Evolutionary conservation across 2,888 invertebrate genomes (phyloP), one percentile per base, ranked within the genome.

Genomic region (Malacosoma neustria): DNA sequence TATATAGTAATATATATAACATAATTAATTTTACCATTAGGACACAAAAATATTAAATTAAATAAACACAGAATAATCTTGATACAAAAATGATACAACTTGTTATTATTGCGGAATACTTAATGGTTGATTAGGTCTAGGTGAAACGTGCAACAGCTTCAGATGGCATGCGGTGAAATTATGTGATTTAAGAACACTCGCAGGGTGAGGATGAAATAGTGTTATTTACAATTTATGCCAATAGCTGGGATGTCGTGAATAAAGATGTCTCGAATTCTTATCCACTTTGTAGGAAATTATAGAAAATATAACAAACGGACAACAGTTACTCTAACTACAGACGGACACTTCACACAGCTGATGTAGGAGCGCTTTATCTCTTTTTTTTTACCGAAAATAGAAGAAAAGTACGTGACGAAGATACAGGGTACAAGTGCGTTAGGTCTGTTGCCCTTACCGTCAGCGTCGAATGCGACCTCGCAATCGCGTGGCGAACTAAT

Each of bases 401-500:
- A 48, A 49, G 45, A 54, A 48, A 54, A 64, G 73, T 70, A 64
- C 57, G 63, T 69, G 76, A 76, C 76, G 79, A 76, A 79, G 79
- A 64, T 62, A 71, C 72, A 71, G 69, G 61, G 52, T 64, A 51
- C 57, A 48, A 48, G 59, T 62, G 22, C 22, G 9, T 22, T 6
- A 15, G 67, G 70, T 72, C 79, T 79, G 75, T 62, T 70, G 75
- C 79, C 82, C 87, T 89, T 91, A 89, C 92, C 92, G 70, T 92
- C 91, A 77, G 90, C 88, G 85, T 92, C 92, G 80, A 87, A 92
- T 57, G 91, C 91, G 65, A 92, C 87, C 81, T 92, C 91, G 62
- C 88, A 88, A 67, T 91, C 89, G 51, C 91, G 89, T 53, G 92
- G 91, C 58, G 80, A 88, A 81, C 88, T 91, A 67, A 88, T 88